Evolutionary conservation across 2,797 vertebrate genomes (phyloP).

Genomic region (Schizopygopsis pylzovi): DNA sequence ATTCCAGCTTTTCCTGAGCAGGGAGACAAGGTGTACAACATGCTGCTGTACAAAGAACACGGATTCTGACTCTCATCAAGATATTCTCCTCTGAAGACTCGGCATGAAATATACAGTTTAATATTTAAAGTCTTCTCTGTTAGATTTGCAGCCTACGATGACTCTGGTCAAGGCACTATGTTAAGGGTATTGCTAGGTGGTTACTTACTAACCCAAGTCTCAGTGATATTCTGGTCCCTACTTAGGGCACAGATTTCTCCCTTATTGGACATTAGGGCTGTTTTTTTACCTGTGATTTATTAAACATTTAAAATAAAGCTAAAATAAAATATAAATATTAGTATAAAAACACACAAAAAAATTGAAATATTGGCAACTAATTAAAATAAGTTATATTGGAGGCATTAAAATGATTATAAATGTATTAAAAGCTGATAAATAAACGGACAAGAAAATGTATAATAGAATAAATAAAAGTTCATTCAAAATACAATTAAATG

Average conservation of each 20-base stretch:
- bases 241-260: not conserved
- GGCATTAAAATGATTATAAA: not conserved
- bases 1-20: constrained; percentile 1
- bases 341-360: not conserved
- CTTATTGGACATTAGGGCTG: not conserved
- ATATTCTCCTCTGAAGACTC: not conserved
- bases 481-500: not conserved
- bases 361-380: not conserved
- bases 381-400: not conserved
- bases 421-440: not conserved
- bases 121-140: constrained; percentile 12
- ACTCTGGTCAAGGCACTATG: not conserved
- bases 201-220: not conserved
- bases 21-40: not conserved
- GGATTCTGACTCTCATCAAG: not conserved
- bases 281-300: not conserved
- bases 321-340: not conserved
- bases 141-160: not conserved
- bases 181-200: not conserved
- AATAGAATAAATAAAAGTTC: not conserved
- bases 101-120: not conserved
- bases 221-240: not conserved
- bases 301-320: not conserved
- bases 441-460: not conserved
- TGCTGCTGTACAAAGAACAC: not conserved